Conservation (phyloP, 2,113 vertebrate genomes). For the Chaetorhynchus papuensis region DNA sequence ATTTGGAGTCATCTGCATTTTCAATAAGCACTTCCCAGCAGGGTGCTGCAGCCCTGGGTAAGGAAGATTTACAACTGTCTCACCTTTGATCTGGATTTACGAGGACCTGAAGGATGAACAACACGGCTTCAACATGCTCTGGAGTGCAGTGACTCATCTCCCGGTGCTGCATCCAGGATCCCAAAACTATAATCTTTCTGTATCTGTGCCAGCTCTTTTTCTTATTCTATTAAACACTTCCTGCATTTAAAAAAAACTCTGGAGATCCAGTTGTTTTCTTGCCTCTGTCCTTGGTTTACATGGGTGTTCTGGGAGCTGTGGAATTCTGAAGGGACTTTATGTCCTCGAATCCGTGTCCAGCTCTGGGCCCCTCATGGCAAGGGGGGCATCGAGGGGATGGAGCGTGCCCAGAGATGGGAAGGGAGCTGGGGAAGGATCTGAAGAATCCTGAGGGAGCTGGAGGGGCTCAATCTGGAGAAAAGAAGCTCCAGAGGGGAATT, state of each 20-base stretch:
- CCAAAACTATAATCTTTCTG: not conserved
- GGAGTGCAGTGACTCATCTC: not conserved
- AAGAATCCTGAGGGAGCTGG: not conserved
- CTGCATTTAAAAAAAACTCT: not conserved
- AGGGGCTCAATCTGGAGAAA: not conserved
- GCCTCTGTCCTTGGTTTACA: not conserved
- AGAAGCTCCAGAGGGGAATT: not conserved
- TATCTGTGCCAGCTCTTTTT: not conserved
- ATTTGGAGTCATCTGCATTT: not conserved
- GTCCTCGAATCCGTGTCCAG: rapidly evolving
- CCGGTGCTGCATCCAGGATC: not conserved
- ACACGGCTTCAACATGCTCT: not conserved
- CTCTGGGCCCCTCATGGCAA: rapidly evolving
- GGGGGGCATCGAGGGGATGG: not conserved
- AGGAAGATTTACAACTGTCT: not conserved
- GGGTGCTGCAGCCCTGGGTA: not conserved
- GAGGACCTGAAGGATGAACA: not conserved
- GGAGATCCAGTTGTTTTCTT: not conserved
- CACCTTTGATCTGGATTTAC: slow-evolving; percentile 36
- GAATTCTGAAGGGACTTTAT: not conserved
- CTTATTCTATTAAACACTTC: not conserved
- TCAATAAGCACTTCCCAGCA: not conserved
- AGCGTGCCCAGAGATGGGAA: not conserved
- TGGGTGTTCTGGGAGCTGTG: not conserved
- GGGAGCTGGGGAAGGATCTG: not conserved